These are phyloP conservation scores for Glandiceps talaboti DNA, from an alignment of 53 echinoderm and acorn worm genomes.

Conservation along the genomic window DNA sequence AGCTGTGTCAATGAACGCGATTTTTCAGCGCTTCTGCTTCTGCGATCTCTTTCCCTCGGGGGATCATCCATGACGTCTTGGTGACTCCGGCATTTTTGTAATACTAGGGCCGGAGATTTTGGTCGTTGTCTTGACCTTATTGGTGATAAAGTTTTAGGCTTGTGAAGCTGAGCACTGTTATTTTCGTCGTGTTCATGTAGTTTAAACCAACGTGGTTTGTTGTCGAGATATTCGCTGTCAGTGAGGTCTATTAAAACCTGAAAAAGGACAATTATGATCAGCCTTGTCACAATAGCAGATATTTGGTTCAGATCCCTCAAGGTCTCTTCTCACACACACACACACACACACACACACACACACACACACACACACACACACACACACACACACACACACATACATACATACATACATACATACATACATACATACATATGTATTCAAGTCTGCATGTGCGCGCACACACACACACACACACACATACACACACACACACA, in stretches of 20 bases:
- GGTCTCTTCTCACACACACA: too few relatives aligned
- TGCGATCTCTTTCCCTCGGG: background rate
- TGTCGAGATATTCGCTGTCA: slow-evolving; percentile 61
- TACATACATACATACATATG: too few relatives aligned
- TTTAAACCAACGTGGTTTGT: slow-evolving; percentile 86
- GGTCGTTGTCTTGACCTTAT: background rate
- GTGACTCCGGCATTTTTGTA: background rate
- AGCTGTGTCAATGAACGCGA: background rate
- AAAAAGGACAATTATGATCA: too few relatives aligned
- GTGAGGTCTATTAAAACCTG: slow-evolving; percentile 87
- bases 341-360: too few relatives aligned
- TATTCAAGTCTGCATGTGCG: too few relatives aligned
- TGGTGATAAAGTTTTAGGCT: slow-evolving; percentile 36
- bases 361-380: too few relatives aligned
- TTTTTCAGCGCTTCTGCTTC: background rate
- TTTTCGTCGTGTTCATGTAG: slow-evolving; percentile 57
- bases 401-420: too few relatives aligned
- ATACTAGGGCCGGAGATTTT: background rate
- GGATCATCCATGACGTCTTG: background rate
- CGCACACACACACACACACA: too few relatives aligned
- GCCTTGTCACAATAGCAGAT: too few relatives aligned
- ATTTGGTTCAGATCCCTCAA: too few relatives aligned
- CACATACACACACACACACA: too few relatives aligned
- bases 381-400: too few relatives aligned
- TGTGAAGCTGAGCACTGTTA: slow-evolving; percentile 31